These are phyloP conservation scores for Nansenia antarctica DNA, from an alignment of 2,113 vertebrate species.

Conservation along the genomic window DNA sequence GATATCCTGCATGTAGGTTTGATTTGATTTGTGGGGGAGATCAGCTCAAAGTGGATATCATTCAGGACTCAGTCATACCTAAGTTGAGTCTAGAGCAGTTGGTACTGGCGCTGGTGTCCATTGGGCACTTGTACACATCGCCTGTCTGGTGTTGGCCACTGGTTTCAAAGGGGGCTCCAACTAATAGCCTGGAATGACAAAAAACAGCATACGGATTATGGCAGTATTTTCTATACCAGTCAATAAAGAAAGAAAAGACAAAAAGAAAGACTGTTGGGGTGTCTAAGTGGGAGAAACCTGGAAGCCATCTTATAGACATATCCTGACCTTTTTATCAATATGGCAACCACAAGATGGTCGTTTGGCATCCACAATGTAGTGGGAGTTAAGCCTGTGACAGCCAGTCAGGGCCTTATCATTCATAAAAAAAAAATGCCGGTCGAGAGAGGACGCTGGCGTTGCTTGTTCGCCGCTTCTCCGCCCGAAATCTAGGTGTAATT, in stretches of 20 bases:
- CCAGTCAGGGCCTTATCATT: too few species aligned
- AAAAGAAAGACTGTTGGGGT: too few species aligned
- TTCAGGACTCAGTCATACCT: slow-evolving; percentile 66
- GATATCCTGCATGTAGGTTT: background rate
- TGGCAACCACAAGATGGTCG: background rate
- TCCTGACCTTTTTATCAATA: background rate
- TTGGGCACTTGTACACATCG: slow-evolving; percentile 88
- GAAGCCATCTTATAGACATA: background rate
- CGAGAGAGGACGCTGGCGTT: too few species aligned
- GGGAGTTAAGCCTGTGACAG: background rate
- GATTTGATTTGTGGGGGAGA: background rate
- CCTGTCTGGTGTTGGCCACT: slow-evolving; percentile 87
- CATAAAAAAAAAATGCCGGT: too few species aligned
- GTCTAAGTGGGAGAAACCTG: background rate
- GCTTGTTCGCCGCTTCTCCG: too few species aligned
- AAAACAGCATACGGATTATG: slow-evolving; percentile 9
- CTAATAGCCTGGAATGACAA: slow-evolving; percentile 81
- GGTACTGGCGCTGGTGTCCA: slow-evolving; percentile 61
- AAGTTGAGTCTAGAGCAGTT: slow-evolving; percentile 91
- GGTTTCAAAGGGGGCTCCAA: slow-evolving; percentile 89
- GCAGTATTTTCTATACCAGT: background rate
- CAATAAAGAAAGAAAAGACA: too few species aligned
- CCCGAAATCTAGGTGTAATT: too few species aligned
- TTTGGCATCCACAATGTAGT: background rate
- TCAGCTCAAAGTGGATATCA: background rate